These are phyloP conservation scores for Heliconius hortense DNA, from an alignment of 2,888 invertebrate genomes.

Conservation along the genomic window DNA sequence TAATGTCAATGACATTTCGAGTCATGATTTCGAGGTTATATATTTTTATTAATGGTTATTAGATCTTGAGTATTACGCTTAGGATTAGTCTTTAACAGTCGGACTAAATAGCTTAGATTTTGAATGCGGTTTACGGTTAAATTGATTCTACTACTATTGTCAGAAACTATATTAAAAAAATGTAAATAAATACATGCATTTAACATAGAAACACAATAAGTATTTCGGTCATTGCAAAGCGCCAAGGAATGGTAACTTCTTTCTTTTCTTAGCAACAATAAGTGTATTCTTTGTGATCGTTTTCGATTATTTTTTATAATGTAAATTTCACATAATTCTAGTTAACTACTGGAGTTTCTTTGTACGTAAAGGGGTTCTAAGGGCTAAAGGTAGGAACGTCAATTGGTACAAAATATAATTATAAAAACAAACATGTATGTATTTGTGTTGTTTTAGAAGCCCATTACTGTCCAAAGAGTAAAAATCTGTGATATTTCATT, in stretches of 20 bases:
- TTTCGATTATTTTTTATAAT: conserved; percentile 67
- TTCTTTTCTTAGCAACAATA: conserved; percentile 70
- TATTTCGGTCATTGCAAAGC: conserved; percentile 67
- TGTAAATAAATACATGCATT: conserved; percentile 80
- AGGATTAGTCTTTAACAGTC: conserved; percentile 69
- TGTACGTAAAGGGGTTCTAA: conserved; percentile 76
- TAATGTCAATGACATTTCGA: conserved; percentile 78
- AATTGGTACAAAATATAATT: conserved; percentile 70
- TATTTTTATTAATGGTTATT: conserved; percentile 72
- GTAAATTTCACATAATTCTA: conserved; percentile 73
- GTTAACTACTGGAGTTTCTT: conserved; percentile 73
- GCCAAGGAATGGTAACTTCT: conserved; percentile 65
- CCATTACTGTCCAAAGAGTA: conserved; percentile 82
- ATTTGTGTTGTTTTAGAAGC: conserved; percentile 63
- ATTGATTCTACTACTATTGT: conserved; percentile 64
- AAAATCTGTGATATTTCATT: conserved; percentile 82
- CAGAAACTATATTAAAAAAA: conserved; percentile 62
- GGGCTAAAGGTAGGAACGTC: conserved; percentile 60
- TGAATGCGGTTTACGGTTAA: conserved; percentile 56
- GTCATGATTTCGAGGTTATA: conserved; percentile 76
- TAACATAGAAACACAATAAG: conserved; percentile 68
- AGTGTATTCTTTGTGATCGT: conserved; percentile 67
- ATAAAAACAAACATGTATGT: conserved; percentile 54
- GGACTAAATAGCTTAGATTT: conserved; percentile 59
- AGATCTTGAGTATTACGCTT: conserved; percentile 77